These are phyloP conservation scores for Danio choprae DNA, from an alignment of 2,797 vertebrate species.

Conservation along the genomic window DNA sequence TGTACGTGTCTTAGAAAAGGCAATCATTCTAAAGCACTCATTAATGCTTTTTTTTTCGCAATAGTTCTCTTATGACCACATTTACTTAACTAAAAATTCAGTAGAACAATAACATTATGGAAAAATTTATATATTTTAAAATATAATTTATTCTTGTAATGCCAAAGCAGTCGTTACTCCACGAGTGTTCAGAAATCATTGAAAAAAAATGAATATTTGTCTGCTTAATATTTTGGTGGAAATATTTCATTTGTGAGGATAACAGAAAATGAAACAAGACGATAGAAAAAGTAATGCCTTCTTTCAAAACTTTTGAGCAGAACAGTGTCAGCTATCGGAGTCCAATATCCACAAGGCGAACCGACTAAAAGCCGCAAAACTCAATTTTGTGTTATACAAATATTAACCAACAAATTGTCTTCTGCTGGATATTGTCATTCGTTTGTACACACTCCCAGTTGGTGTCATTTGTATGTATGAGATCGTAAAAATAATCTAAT, in stretches of 20 bases:
- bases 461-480: conserved; percentile 37
- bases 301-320: no score
- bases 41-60: not conserved
- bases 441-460: not conserved
- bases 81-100: not conserved
- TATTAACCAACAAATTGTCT: conserved; percentile 16
- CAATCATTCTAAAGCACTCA: no score
- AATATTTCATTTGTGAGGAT: no score
- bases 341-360: not conserved
- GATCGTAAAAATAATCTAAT: conserved; percentile 20
- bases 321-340: no score
- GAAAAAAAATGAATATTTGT: no score
- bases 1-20: no score
- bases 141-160: not conserved
- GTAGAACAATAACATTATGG: not conserved
- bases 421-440: not conserved
- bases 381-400: not conserved
- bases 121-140: not conserved
- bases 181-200: no score
- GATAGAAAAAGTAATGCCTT: no score
- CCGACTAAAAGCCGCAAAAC: not conserved
- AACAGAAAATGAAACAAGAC: no score
- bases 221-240: no score
- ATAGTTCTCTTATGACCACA: not conserved
- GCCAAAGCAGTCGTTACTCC: no score